Evolutionary conservation across 1,140 invertebrate genomes (phyloP).

Genomic region (Dendroctonus valens): DNA sequence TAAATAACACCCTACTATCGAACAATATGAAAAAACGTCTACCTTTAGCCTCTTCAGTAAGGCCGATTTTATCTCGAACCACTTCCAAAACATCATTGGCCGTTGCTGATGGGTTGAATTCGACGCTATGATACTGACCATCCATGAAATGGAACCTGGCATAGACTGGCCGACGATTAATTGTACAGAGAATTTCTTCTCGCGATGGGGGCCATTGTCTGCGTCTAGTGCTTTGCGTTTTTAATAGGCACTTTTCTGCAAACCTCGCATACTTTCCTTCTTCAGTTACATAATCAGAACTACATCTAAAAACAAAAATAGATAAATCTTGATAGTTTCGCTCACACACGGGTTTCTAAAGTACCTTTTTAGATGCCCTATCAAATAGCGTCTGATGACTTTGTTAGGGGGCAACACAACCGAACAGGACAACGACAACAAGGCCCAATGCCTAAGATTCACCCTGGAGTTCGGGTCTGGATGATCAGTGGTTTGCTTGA

Average conservation of each 20-base stretch:
- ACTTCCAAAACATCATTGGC: constrained; percentile 87
- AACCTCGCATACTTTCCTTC: constrained; percentile 94
- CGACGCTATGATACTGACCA: constrained; percentile 90
- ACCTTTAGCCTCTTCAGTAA: constrained; percentile 77
- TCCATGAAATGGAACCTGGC: constrained; percentile 92
- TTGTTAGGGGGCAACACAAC: constrained; percentile 83
- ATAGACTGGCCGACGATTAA: constrained; percentile 86
- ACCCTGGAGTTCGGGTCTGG: constrained; percentile 86
- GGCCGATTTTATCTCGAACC: constrained; percentile 89
- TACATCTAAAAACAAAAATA: constrained; percentile 54
- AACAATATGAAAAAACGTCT: constrained; percentile 7
- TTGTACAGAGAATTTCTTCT: constrained; percentile 91
- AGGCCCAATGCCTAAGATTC: constrained; percentile 88
- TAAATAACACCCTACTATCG: neutral
- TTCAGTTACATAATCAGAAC: constrained; percentile 85
- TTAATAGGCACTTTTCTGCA: constrained; percentile 85
- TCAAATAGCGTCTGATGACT: constrained; percentile 81
- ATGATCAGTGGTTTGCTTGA: constrained; percentile 90
- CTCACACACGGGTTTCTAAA: too few relatives aligned
- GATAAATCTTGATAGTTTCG: neutral
- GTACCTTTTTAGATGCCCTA: constrained; percentile 79
- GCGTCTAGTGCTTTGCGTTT: constrained; percentile 81
- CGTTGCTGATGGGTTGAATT: constrained; percentile 92
- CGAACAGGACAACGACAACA: constrained; percentile 84
- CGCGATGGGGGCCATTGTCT: constrained; percentile 90